Conservation (phyloP, 2,113 vertebrate species). For the Corythornis vintsioides region DNA sequence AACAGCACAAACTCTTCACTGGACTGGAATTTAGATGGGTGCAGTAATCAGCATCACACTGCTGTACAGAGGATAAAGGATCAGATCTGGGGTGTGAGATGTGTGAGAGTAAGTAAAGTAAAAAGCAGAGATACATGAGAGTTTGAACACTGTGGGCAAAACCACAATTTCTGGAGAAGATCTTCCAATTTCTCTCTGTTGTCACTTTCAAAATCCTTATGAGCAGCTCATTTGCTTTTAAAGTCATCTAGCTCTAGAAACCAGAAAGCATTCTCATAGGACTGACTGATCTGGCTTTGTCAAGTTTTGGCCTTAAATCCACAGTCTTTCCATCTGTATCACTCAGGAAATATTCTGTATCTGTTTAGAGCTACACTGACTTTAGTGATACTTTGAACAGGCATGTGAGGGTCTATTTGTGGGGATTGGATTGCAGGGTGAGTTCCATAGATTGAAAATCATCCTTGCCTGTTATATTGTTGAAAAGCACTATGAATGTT, state of each 20-base stretch:
- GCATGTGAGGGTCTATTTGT: background rate
- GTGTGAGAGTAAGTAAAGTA: background rate
- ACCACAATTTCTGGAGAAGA: background rate
- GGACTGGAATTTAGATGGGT: background rate
- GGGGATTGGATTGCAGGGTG: background rate
- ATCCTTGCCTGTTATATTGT: slow-evolving; percentile 1
- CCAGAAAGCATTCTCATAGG: background rate
- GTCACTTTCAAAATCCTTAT: background rate
- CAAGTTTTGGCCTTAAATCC: background rate
- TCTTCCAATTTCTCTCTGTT: background rate
- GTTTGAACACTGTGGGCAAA: background rate
- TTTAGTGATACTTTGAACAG: background rate
- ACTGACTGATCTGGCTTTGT: background rate
- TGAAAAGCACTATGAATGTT: slow-evolving; percentile 12
- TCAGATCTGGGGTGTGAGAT: background rate
- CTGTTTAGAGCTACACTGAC: background rate
- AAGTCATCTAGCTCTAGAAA: background rate
- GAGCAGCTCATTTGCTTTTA: background rate
- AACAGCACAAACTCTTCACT: background rate
- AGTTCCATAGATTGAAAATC: background rate
- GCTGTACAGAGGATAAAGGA: background rate
- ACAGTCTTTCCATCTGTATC: background rate
- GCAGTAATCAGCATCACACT: background rate
- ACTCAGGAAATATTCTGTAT: background rate
- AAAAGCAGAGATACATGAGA: background rate